Evolutionary conservation across 2,888 invertebrate genomes (phyloP), one percentile per base, ranked within the genome.

Genomic region (Embidobia sp.): DNA sequence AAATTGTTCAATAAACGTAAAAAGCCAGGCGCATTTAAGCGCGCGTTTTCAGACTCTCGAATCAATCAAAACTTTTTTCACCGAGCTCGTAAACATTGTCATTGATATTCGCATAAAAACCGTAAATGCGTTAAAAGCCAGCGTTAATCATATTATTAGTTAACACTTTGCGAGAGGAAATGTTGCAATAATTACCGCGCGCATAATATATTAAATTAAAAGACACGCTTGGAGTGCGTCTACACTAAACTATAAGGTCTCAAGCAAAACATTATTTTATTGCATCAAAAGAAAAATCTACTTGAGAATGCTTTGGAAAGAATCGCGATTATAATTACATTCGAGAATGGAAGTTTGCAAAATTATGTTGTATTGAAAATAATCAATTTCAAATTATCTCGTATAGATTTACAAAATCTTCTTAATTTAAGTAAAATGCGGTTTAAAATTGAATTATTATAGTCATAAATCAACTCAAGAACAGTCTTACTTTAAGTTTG

Each of bases 111-210:
- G 27, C 63, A 19, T 55, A 57, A 76, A 75, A 76, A 64, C 53
- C 37, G 15, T 57, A 69, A 63, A 57, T 15, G 44, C 63, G 69
- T 57, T 75, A 69, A 75, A 59, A 70, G 69, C 64, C 13, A 35
- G 18, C 57, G 76, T 76, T 76, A 76, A 76, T 76, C 76, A 76
- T 69, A 64, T 57, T 44, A 63, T 69, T 70, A 70, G 69, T 76
- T 76, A 70, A 64, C 76, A 70, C 16, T 16, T 49, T 40, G 49
- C 29, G 35, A 75, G 49, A 37, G 63, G 42, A 67, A 63, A 63
- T 75, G 75, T 55, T 10, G 75, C 75, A 75, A 75, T 55, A 26
- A 27, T 57, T 27, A 19, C 11, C 3, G 10, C 61, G 22, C 26
- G 67, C n/a, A n/a, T 66, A 67, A 55, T 67, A 55, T 63, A 69